These are phyloP conservation scores for Erebia ligea DNA, from an alignment of 2,888 invertebrate species.

Conservation along the genomic window DNA sequence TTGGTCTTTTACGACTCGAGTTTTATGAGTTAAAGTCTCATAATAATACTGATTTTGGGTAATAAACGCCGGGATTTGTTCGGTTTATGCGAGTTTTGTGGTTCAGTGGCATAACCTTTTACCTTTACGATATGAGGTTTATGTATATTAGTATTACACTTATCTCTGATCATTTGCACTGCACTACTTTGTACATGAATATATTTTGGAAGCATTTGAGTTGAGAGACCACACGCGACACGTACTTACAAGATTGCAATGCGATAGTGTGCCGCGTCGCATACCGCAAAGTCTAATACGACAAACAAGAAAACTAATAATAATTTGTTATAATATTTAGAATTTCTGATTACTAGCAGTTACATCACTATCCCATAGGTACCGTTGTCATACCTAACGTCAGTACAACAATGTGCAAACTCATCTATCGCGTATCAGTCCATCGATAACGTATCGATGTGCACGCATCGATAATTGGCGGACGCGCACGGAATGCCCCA, in stretches of 20 bases:
- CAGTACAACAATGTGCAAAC: conserved; percentile 36
- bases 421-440: conserved; percentile 43
- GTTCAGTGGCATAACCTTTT: conserved; percentile 29
- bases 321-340: too few relatives aligned
- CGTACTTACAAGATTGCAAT: too few relatives aligned
- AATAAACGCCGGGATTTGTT: conserved; percentile 52
- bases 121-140: neutral
- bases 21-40: conserved; percentile 64
- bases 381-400: conserved; percentile 19
- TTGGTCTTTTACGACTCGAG: conserved; percentile 68
- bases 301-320: too few relatives aligned
- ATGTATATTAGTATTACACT: neutral
- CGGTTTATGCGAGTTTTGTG: conserved; percentile 45
- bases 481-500: conserved; percentile 56
- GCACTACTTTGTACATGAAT: too few relatives aligned
- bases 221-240: too few relatives aligned
- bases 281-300: too few relatives aligned
- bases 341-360: too few relatives aligned
- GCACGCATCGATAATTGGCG: conserved; percentile 60
- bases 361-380: conserved; percentile 6
- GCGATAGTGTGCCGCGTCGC: too few relatives aligned
- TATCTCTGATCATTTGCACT: too few relatives aligned
- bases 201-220: too few relatives aligned
- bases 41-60: conserved; percentile 59
- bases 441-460: conserved; percentile 47